Evolutionary conservation across 2,113 vertebrate genomes (phyloP).

Genomic region (Lycaon pictus): DNA sequence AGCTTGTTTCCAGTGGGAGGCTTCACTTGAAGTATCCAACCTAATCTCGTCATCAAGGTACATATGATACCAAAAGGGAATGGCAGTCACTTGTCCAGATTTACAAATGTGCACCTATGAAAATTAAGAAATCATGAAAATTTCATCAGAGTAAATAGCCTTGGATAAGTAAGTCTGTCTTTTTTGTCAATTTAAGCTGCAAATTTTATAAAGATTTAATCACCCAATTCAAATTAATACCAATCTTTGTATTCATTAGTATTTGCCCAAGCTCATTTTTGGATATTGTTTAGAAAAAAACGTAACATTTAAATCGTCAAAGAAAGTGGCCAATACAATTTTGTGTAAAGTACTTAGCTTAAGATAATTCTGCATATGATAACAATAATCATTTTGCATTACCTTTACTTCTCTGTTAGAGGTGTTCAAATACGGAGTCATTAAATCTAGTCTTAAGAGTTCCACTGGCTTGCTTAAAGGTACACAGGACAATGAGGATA

Average conservation of each 20-base stretch:
- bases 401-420: slow-evolving; percentile 94
- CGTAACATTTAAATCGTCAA: slow-evolving; percentile 20
- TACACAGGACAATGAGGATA: slow-evolving; percentile 91
- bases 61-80: slow-evolving; percentile 98
- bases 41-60: slow-evolving; percentile 91
- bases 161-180: neutral
- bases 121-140: slow-evolving; percentile 59
- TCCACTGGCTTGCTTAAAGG: slow-evolving; percentile 94
- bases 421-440: slow-evolving; percentile 92
- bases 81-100: slow-evolving; percentile 93
- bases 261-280: slow-evolving; percentile 43
- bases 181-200: slow-evolving; percentile 44
- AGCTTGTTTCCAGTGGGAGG: slow-evolving; percentile 98
- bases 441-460: slow-evolving; percentile 95
- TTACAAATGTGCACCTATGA: slow-evolving; percentile 90
- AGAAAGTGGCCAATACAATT: slow-evolving; percentile 8
- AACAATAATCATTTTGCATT: neutral
- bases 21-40: slow-evolving; percentile 91
- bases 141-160: neutral
- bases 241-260: slow-evolving; percentile 35
- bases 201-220: neutral
- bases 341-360: neutral
- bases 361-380: neutral
- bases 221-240: slow-evolving; percentile 22
- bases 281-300: slow-evolving; percentile 27